Conservation (phyloP, 2,888 invertebrate genomes). For the Apamea crenata region DNA sequence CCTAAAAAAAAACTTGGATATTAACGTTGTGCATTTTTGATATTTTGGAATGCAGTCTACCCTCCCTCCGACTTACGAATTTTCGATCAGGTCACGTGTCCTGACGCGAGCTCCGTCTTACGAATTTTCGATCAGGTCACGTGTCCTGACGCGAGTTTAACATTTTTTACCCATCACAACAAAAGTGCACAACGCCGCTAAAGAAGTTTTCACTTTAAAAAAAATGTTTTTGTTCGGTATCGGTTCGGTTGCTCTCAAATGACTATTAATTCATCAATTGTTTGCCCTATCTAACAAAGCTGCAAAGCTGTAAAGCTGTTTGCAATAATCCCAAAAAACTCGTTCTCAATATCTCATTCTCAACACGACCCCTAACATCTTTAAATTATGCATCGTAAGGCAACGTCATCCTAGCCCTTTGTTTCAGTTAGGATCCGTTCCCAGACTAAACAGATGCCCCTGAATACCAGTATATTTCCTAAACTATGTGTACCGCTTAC, state of each 20-base stretch:
- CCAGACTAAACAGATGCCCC: constrained; percentile 15
- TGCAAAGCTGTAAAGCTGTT: background rate
- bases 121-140: too few species aligned
- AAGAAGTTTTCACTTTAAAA: background rate
- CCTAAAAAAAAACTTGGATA: too few species aligned
- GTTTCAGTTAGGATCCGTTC: background rate
- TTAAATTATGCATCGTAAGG: background rate
- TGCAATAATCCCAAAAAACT: background rate
- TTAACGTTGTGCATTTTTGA: too few species aligned
- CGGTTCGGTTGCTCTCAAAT: background rate
- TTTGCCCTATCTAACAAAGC: background rate
- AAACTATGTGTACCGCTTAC: constrained; percentile 35
- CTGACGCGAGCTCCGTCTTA: too few species aligned
- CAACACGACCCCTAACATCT: background rate
- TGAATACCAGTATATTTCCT: constrained; percentile 8
- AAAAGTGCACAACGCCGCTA: too few species aligned
- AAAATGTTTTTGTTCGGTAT: too few species aligned
- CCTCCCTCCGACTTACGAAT: too few species aligned
- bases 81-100: too few species aligned
- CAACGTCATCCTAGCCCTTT: background rate
- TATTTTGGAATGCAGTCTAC: too few species aligned
- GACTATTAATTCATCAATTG: background rate
- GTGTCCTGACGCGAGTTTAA: too few species aligned
- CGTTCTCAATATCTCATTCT: background rate
- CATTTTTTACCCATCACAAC: too few species aligned